These are phyloP conservation scores for Tetraodon nigroviridis DNA, from an alignment of 2,113 vertebrate species.

Conservation along the genomic window DNA sequence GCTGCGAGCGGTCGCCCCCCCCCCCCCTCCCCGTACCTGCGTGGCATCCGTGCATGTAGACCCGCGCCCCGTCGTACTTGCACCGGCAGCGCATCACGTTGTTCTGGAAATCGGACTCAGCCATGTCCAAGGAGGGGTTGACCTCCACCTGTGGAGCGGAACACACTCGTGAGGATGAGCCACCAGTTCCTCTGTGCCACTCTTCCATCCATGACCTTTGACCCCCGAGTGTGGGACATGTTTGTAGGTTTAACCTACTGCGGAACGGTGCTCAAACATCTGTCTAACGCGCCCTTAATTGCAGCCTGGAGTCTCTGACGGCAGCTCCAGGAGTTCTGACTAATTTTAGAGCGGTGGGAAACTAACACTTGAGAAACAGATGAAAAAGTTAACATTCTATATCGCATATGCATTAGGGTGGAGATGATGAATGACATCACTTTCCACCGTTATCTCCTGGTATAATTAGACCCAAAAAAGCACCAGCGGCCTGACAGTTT, in stretches of 20 bases:
- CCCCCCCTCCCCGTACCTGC: conserved; percentile 81
- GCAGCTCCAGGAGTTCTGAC: neutral
- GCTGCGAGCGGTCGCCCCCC: too few relatives aligned
- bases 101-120: conserved; percentile 94
- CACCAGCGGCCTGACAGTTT: conserved; percentile 47
- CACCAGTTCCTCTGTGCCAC: neutral
- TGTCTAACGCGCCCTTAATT: too few relatives aligned
- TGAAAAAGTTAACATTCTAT: conserved; percentile 34
- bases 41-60: conserved; percentile 91
- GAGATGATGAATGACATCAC: conserved; percentile 50
- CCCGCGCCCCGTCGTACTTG: conserved; percentile 86
- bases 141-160: conserved; percentile 86
- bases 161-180: too few relatives aligned
- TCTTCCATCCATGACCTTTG: too few relatives aligned
- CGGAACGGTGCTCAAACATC: too few relatives aligned
- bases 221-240: too few relatives aligned
- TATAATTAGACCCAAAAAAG: conserved; percentile 15
- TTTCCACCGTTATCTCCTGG: conserved; percentile 61
- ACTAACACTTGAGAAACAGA: conserved; percentile 10
- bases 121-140: conserved; percentile 91
- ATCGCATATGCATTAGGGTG: conserved; percentile 35
- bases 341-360: conserved; percentile 14
- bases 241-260: too few relatives aligned
- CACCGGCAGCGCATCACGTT: conserved; percentile 91
- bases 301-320: neutral